Evolutionary conservation across 2,113 vertebrate species (phyloP).

Genomic region (Oncorhynchus nerka): DNA sequence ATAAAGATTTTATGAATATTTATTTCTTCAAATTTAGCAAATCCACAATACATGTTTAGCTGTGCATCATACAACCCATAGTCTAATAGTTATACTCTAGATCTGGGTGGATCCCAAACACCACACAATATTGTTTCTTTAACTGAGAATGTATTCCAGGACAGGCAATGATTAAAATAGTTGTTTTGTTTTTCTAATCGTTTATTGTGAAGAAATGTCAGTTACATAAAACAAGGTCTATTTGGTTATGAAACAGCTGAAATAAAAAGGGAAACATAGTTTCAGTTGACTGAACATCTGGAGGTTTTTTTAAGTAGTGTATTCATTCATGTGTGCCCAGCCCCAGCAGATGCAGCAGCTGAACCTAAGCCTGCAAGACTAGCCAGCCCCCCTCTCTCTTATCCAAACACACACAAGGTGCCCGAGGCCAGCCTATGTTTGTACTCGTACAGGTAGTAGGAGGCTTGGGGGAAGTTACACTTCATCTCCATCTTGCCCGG

Average conservation of each 20-base stretch:
- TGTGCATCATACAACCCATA: too few species aligned
- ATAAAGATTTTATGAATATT: too few species aligned
- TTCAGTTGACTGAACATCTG: background rate
- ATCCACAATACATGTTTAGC: too few species aligned
- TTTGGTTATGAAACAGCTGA: conserved; percentile 22
- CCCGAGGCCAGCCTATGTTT: conserved; percentile 73
- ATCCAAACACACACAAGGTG: conserved; percentile 73
- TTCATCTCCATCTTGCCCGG: conserved; percentile 69
- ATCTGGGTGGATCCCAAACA: too few species aligned
- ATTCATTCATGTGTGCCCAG: conserved; percentile 19
- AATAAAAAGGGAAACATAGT: conserved; percentile 23
- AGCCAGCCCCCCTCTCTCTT: background rate
- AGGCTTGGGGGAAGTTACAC: conserved; percentile 69
- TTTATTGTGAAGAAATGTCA: conserved; percentile 36
- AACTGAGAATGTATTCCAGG: background rate
- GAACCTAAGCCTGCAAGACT: background rate
- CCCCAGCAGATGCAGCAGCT: background rate
- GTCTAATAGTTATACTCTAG: too few species aligned
- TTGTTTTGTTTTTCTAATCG: conserved; percentile 14
- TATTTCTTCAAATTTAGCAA: too few species aligned
- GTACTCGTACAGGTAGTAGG: conserved; percentile 72
- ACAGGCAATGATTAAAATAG: background rate
- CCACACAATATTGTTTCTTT: background rate
- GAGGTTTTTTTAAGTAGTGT: too few species aligned
- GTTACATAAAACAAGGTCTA: conserved; percentile 14